Percentiles rank a stretch among this genome's conserved stretches.
These are phyloP conservation scores for Coecobrya sp. DNA, from an alignment of 2,888 invertebrate species.

Conservation along the genomic window DNA sequence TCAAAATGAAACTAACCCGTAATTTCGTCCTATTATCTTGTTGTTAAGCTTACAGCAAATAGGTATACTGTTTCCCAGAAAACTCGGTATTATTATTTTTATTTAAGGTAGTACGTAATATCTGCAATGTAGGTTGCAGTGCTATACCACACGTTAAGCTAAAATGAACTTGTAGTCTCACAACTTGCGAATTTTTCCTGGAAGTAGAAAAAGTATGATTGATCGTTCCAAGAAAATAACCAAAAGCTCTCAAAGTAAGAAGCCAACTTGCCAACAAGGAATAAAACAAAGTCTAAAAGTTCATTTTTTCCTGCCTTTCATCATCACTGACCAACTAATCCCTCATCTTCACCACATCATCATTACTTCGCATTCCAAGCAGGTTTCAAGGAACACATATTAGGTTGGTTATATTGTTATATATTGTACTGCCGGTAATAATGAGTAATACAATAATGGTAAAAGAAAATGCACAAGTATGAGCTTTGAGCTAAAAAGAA, in stretches of 20 bases:
- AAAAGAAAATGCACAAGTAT: not conserved
- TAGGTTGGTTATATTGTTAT: no score
- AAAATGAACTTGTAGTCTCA: not conserved
- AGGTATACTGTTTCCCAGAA: no score
- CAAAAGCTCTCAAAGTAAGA: not conserved
- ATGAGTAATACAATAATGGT: not conserved
- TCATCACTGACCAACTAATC: constrained; percentile 1
- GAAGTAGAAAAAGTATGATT: not conserved
- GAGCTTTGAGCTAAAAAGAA: not conserved
- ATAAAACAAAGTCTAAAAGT: not conserved
- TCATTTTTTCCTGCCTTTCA: not conserved
- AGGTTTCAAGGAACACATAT: no score
- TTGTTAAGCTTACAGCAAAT: no score
- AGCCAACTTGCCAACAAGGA: not conserved
- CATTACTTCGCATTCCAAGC: not conserved
- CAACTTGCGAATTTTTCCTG: not conserved
- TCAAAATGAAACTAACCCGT: no score
- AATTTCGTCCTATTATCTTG: no score
- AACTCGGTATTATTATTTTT: no score
- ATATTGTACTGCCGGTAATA: not conserved
- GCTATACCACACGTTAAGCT: not conserved
- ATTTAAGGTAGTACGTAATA: no score
- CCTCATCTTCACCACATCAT: not conserved
- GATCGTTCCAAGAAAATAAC: not conserved
- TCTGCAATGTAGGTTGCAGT: no score